Evolutionary conservation across 2,113 vertebrate species (phyloP).

Genomic region (Sterrhoptilus dennistouni): DNA sequence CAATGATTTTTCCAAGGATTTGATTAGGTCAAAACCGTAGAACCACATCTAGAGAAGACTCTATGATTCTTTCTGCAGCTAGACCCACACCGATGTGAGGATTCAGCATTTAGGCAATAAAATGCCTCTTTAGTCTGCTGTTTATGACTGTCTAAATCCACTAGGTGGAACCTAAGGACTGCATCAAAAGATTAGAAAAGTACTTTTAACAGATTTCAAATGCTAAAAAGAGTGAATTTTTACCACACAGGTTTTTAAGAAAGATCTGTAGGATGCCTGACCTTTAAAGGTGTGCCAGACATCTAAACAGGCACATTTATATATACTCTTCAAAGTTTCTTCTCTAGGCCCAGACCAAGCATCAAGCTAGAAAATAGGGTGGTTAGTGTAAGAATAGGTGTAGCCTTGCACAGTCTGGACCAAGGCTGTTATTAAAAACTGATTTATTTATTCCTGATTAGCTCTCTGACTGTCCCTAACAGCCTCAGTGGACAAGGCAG

Average conservation of each 20-base stretch:
- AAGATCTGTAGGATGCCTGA: background rate
- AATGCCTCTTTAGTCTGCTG: background rate
- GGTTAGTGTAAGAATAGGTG: background rate
- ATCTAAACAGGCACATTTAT: background rate
- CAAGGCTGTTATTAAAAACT: background rate
- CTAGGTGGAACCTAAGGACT: constrained; percentile 55
- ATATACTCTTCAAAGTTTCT: background rate
- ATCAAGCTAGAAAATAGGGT: background rate
- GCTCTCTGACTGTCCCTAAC: background rate
- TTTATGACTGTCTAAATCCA: background rate
- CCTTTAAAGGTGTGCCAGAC: background rate
- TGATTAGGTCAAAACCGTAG: background rate
- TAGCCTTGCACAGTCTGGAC: background rate
- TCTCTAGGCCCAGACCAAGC: background rate
- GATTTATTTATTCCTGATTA: background rate
- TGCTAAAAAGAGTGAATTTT: background rate
- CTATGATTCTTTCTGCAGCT: background rate
- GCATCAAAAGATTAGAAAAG: background rate
- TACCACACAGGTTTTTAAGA: background rate
- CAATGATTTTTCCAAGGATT: background rate
- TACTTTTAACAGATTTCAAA: background rate
- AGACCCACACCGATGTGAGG: background rate
- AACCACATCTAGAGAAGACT: background rate
- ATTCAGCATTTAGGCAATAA: background rate
- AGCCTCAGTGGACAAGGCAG: background rate